A percentile compares a stretch with the other conserved stretches of the same genome.
These are phyloP conservation scores for Drosophila prosaltans DNA, from an alignment of 1,140 invertebrate genomes.

Conservation along the genomic window DNA sequence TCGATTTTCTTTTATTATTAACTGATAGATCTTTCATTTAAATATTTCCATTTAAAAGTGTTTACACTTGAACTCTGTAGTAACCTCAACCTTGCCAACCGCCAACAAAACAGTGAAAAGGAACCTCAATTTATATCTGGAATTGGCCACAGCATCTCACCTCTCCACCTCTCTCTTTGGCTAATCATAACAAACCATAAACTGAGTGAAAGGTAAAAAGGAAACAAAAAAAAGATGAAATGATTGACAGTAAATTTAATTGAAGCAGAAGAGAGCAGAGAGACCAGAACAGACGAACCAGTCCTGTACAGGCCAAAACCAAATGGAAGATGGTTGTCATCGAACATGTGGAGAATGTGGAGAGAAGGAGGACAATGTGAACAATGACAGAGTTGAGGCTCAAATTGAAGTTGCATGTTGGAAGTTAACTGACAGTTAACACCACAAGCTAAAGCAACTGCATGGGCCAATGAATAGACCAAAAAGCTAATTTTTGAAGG, in stretches of 20 bases:
- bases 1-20: background rate
- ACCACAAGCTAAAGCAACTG: conserved; percentile 1
- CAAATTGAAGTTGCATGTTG: conserved; percentile 12
- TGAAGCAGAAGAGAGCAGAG: conserved; percentile 53
- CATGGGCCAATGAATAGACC: conserved; percentile 16
- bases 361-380: background rate
- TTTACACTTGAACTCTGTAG: background rate
- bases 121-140: conserved; percentile 40
- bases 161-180: conserved; percentile 22
- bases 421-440: conserved; percentile 14
- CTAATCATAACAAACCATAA: conserved; percentile 65
- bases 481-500: conserved; percentile 49
- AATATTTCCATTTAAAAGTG: conserved; percentile 6
- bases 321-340: conserved; percentile 2
- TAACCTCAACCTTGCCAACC: background rate
- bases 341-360: background rate
- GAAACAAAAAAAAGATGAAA: conserved; percentile 28
- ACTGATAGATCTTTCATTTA: background rate
- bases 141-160: conserved; percentile 29
- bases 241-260: conserved; percentile 76
- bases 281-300: conserved; percentile 30
- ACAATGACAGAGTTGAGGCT: conserved; percentile 1
- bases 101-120: conserved; percentile 35
- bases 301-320: background rate
- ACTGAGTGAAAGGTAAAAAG: conserved; percentile 37